phyloP scores from a whole-genome alignment of 2,888 invertebrate genomes.

The Marasmarcha lunaedactyla region DNA sequence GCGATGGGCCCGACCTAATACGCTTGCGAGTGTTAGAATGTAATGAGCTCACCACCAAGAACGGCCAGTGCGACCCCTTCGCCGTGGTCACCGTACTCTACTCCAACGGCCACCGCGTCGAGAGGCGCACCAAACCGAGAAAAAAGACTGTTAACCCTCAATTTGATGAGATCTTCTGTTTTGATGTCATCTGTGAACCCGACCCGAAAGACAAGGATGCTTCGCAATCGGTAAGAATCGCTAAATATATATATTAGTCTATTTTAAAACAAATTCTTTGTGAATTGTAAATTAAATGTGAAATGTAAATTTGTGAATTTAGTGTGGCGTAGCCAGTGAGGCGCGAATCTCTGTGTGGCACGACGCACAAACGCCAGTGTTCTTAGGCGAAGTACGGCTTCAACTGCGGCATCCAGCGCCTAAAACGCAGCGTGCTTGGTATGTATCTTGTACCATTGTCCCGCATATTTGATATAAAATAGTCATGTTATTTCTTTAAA shows the following conservation, averaged over 20 bases:
- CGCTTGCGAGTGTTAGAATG: constrained; percentile 84
- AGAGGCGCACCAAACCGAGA: constrained; percentile 85
- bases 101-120: constrained; percentile 83
- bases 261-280: too few species aligned
- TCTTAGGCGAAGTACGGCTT: constrained; percentile 89
- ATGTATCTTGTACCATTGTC: too few species aligned
- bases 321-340: constrained; percentile 80
- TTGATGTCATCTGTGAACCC: constrained; percentile 74
- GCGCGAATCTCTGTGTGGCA: constrained; percentile 89
- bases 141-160: constrained; percentile 92
- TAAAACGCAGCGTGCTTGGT: constrained; percentile 77
- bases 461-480: too few species aligned
- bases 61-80: constrained; percentile 92
- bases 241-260: constrained; percentile 1
- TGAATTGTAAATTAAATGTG: too few species aligned
- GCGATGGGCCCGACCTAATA: constrained; percentile 54
- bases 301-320: background rate
- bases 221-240: constrained; percentile 63
- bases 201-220: constrained; percentile 65
- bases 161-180: constrained; percentile 89
- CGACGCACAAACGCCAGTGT: constrained; percentile 85
- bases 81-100: constrained; percentile 84
- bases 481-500: background rate
- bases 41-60: constrained; percentile 88
- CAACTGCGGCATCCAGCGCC: constrained; percentile 76